Conservation (phyloP, 2,797 vertebrate genomes). For the Periparus ater region DNA sequence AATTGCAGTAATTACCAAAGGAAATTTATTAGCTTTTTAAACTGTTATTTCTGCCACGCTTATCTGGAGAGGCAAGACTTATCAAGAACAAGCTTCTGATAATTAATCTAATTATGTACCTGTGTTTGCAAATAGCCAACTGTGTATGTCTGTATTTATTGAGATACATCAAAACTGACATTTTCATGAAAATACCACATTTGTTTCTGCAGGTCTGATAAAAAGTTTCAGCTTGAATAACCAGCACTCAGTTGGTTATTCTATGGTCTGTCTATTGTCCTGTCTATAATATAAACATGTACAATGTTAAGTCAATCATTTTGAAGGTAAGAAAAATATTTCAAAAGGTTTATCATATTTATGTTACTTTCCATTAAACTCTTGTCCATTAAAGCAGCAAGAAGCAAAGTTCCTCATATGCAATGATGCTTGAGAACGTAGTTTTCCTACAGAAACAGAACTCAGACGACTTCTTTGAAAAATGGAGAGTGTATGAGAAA, state of each 20-base stretch:
- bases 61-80: not conserved
- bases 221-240: not conserved
- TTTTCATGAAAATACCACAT: not conserved
- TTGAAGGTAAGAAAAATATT: not conserved
- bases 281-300: not conserved
- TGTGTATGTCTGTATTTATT: not conserved
- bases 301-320: not conserved
- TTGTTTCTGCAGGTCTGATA: not conserved
- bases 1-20: not conserved
- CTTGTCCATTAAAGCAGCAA: not conserved
- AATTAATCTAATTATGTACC: not conserved
- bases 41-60: not conserved
- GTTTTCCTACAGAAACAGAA: not conserved
- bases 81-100: not conserved
- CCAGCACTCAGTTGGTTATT: not conserved
- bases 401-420: not conserved
- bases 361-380: not conserved
- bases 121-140: not conserved
- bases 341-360: not conserved
- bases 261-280: not conserved
- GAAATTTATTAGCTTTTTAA: not conserved
- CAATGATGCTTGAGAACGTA: not conserved
- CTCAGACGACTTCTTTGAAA: not conserved
- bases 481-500: not conserved
- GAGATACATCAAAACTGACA: not conserved